Conservation (phyloP, 1,140 invertebrate species). For the Gryllus bimaculatus region DNA sequence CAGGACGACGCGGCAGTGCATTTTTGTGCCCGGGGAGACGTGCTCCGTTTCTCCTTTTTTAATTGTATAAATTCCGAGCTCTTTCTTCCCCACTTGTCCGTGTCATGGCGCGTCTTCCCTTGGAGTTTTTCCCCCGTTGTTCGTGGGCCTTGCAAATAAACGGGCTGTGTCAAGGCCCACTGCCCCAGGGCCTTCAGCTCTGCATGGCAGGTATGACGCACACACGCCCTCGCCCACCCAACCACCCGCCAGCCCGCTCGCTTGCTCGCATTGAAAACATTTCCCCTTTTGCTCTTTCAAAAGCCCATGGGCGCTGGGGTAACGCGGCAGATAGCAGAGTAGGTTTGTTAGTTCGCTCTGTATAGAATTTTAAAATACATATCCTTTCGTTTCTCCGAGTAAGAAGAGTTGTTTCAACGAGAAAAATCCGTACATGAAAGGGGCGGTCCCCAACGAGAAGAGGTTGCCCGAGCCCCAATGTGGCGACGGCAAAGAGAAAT, state of each 20-base stretch:
- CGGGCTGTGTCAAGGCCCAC: background rate
- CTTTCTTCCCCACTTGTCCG: background rate
- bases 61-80: background rate
- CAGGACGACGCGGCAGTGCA: background rate
- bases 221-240: no score
- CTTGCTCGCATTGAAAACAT: background rate
- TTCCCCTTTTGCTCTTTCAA: background rate
- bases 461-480: no score
- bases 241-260: no score
- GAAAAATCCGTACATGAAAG: background rate
- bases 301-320: background rate
- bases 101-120: background rate
- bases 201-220: background rate
- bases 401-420: background rate
- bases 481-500: no score
- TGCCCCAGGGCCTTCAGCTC: background rate
- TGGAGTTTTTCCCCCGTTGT: background rate
- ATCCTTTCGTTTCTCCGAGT: background rate
- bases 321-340: background rate
- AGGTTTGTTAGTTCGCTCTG: background rate
- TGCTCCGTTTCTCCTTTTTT: background rate
- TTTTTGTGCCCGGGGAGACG: background rate
- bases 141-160: background rate
- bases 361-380: constrained; percentile 6
- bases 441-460: background rate